Evolutionary conservation across 2,113 vertebrate species (phyloP).

Genomic region (Oncorhynchus keta): DNA sequence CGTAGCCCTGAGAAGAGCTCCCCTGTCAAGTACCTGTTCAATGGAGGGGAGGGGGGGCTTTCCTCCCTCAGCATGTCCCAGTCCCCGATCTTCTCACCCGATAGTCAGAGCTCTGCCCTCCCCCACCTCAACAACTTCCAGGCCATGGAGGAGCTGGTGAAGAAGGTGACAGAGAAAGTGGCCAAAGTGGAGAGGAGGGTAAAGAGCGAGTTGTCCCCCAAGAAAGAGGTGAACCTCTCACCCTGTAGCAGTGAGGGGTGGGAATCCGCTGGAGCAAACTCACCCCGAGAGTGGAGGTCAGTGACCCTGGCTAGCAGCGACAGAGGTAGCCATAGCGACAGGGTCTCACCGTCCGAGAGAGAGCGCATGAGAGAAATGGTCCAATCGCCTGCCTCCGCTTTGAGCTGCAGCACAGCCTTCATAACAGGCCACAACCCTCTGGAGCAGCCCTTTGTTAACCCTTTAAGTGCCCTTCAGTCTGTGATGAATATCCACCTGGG

Average conservation of each 20-base stretch:
- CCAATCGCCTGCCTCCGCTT: constrained; percentile 67
- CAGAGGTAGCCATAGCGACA: constrained; percentile 61
- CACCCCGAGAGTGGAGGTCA: constrained; percentile 68
- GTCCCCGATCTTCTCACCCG: constrained; percentile 81
- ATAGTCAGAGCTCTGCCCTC: constrained; percentile 85
- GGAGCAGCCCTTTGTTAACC: constrained; percentile 95
- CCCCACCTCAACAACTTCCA: constrained; percentile 93
- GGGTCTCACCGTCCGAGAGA: constrained; percentile 62
- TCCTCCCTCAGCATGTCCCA: constrained; percentile 83
- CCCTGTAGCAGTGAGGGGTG: constrained; percentile 82
- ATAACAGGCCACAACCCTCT: constrained; percentile 91
- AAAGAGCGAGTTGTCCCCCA: constrained; percentile 82
- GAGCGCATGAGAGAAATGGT: constrained; percentile 64
- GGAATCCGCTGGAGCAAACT: constrained; percentile 69
- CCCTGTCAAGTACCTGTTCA: constrained; percentile 80
- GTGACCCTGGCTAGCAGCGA: constrained; percentile 82
- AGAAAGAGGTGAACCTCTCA: constrained; percentile 76
- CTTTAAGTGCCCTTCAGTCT: constrained; percentile 96
- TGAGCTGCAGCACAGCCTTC: constrained; percentile 86
- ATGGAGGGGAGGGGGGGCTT: constrained; percentile 71
- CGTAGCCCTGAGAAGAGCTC: constrained; percentile 80
- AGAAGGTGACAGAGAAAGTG: constrained; percentile 92
- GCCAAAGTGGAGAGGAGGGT: constrained; percentile 89
- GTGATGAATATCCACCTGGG: constrained; percentile 99
- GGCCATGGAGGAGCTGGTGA: constrained; percentile 92